phyloP scores from a whole-genome alignment of 2,797 vertebrate genomes.

The Muscicapa comitata region DNA sequence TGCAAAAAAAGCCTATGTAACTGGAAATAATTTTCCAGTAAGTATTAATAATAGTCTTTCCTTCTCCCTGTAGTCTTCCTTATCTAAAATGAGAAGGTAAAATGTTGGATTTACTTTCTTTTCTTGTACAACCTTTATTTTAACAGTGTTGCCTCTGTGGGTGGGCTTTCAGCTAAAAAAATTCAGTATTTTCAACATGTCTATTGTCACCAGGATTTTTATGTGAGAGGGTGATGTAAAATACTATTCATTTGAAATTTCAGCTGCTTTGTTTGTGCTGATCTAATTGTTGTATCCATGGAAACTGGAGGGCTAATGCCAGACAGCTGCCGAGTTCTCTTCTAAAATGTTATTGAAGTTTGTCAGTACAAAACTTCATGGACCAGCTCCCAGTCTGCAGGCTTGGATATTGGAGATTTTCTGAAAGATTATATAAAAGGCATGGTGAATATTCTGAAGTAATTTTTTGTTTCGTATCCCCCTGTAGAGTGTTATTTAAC shows the following conservation, averaged over 20 bases:
- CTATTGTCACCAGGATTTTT: not conserved
- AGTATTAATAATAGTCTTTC: not conserved
- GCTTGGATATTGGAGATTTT: not conserved
- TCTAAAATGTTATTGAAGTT: not conserved
- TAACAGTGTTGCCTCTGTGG: not conserved
- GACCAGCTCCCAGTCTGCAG: not conserved
- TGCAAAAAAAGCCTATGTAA: not conserved
- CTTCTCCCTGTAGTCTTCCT: not conserved
- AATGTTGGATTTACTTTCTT: not conserved
- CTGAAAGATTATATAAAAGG: not conserved
- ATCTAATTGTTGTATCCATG: conserved; percentile 52
- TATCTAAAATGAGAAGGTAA: not conserved
- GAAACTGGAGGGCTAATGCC: conserved; percentile 41
- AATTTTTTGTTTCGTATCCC: not conserved
- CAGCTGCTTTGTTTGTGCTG: not conserved
- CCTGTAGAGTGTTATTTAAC: not conserved
- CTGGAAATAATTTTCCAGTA: not conserved
- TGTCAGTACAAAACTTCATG: not conserved
- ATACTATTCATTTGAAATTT: conserved; percentile 24
- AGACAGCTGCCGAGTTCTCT: not conserved
- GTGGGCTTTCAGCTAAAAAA: not conserved
- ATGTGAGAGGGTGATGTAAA: not conserved
- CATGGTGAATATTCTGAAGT: not conserved
- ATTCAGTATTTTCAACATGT: not conserved
- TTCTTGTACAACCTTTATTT: not conserved